Conservation (phyloP, 2,888 invertebrate genomes). For the Papilio demoleus region DNA sequence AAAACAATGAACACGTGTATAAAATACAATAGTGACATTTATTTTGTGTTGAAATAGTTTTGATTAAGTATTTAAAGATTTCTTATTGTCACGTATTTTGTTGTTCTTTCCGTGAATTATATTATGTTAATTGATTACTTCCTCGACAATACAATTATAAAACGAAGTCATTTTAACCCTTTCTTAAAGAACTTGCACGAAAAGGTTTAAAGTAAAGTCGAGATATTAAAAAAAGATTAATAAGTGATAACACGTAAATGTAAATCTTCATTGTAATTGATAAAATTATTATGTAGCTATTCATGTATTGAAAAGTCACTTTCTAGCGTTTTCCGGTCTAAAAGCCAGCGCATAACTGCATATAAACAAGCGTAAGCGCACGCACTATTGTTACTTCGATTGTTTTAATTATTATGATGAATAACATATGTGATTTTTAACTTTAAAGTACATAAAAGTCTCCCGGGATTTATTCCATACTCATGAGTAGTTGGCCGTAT, state of each 20-base stretch:
- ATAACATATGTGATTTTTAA: too few species aligned
- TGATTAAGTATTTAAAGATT: not conserved
- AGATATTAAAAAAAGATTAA: too few species aligned
- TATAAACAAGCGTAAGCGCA: slow-evolving; percentile 49
- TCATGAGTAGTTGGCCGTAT: too few species aligned
- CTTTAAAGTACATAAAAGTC: too few species aligned
- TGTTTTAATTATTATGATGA: too few species aligned
- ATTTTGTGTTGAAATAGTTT: not conserved
- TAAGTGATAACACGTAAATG: too few species aligned
- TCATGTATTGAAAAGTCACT: slow-evolving; percentile 82
- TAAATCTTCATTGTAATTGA: slow-evolving; percentile 47
- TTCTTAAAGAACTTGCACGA: too few species aligned
- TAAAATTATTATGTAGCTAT: slow-evolving; percentile 75
- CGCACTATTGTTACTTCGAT: slow-evolving; percentile 44
- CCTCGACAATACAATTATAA: not conserved
- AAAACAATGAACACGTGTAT: not conserved
- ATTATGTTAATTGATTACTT: not conserved
- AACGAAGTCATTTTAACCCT: too few species aligned
- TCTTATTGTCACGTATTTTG: slow-evolving; percentile 1
- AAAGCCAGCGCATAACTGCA: slow-evolving; percentile 75
- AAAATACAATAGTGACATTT: not conserved
- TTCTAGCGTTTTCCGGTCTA: slow-evolving; percentile 83
- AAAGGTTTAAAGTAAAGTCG: too few species aligned
- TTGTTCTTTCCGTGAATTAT: not conserved
- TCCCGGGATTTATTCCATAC: too few species aligned